Evolutionary conservation across 2,797 vertebrate genomes (phyloP), one percentile per base, ranked within the genome.

Genomic region (Notolepis coatsorum): DNA sequence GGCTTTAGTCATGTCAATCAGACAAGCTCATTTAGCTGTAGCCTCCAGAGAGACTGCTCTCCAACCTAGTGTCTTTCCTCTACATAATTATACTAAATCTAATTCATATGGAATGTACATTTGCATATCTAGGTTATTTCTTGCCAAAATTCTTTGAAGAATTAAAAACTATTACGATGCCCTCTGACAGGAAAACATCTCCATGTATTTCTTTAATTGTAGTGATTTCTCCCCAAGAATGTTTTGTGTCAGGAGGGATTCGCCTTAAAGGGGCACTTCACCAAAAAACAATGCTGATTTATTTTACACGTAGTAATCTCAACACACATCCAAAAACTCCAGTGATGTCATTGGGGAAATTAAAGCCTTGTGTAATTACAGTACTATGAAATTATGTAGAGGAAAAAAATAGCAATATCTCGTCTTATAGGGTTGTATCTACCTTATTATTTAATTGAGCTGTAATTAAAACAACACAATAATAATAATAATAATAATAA

Each of bases 61-160:
- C 58, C 57, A 67, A 61, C 30, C 76, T 75, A 77, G 77, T 87
- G 73, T 86, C 63, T 74, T 74, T 78, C 50, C 69, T 73, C 65
- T 54, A 68, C 83, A 82, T 90, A 90, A 91, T 92, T 89, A 91
- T 88, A 35, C n/a, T 30, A 65, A 85, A 82, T 78, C 72, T 47
- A 87, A 88, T 89, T 88, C 86, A 91, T 90, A 88, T 79, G 75
- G 53, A 78, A 76, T 77, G 68, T 47, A 18, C 47, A 86, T 87
- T 90, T 85, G 82, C 76, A 87, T 85, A 87, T 85, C 81, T 84
- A 68, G 78, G 75, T 88, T 87, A 89, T 84, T 83, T 82, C 77
- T 84, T 85, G 45, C 25, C 37, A 77, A 61, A 35, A 56, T 80
- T 81, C 86, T 84, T 79, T 51, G 62, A 87, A 87, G 90, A 82